Conservation (phyloP, 2,113 vertebrate genomes). For the Stegostoma tigrinum region DNA sequence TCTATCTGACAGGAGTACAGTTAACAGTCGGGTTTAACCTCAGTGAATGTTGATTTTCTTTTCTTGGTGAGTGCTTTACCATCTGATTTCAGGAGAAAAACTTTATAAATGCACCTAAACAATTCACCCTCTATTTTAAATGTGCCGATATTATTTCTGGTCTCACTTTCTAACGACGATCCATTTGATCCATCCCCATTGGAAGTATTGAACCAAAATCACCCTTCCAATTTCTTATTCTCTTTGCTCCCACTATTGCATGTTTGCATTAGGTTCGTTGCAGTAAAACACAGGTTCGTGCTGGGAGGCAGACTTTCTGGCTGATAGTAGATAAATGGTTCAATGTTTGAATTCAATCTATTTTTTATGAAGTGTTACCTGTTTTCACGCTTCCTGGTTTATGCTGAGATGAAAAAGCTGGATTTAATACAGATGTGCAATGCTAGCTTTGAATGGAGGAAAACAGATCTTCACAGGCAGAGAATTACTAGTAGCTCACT, state of each 20-base stretch:
- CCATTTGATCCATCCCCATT: neutral
- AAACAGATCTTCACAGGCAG: neutral
- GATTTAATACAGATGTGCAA: neutral
- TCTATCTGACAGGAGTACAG: too few species aligned
- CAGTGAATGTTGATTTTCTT: too few species aligned
- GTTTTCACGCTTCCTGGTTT: neutral
- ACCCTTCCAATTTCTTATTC: neutral
- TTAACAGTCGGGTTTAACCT: too few species aligned
- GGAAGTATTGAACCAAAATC: neutral
- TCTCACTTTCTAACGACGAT: neutral
- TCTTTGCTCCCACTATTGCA: neutral
- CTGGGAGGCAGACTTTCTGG: neutral
- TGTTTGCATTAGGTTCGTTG: neutral
- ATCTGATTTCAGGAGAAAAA: too few species aligned
- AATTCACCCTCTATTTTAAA: neutral
- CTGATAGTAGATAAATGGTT: neutral
- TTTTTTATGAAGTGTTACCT: neutral
- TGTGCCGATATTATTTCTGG: neutral
- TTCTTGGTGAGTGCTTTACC: too few species aligned
- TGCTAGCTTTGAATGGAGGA: neutral
- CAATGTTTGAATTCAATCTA: neutral
- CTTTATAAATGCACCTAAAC: neutral
- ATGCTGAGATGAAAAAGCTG: neutral
- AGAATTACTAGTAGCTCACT: neutral
- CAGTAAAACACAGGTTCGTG: neutral